Evolutionary conservation across 2,888 invertebrate species (phyloP).

Genomic region (Drosophila neonasuta): DNA sequence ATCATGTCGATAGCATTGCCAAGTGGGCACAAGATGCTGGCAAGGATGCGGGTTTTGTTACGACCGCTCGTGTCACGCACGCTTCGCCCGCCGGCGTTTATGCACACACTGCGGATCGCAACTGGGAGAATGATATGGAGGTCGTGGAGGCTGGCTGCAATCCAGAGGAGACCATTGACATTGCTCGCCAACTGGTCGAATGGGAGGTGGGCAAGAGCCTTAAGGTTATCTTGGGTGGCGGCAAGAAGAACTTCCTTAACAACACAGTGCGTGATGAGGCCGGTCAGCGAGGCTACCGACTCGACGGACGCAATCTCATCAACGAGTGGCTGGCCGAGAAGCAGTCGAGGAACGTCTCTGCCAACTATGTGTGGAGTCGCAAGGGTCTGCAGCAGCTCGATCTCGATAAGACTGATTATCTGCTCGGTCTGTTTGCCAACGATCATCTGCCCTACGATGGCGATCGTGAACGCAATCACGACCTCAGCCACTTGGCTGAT

Average conservation of each 20-base stretch:
- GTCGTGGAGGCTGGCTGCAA: slow-evolving; percentile 82
- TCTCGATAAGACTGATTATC: slow-evolving; percentile 83
- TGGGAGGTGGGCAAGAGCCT: slow-evolving; percentile 87
- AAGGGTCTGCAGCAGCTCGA: slow-evolving; percentile 80
- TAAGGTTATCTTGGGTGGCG: slow-evolving; percentile 85
- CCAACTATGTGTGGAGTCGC: slow-evolving; percentile 81
- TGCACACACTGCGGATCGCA: slow-evolving; percentile 87
- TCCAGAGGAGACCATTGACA: slow-evolving; percentile 85
- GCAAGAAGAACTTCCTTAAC: slow-evolving; percentile 76
- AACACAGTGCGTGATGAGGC: slow-evolving; percentile 83
- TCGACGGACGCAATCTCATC: slow-evolving; percentile 87
- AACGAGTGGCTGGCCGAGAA: slow-evolving; percentile 85
- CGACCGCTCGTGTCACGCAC: slow-evolving; percentile 90
- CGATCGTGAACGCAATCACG: slow-evolving; percentile 82
- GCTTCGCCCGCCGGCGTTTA: slow-evolving; percentile 90
- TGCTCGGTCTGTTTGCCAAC: slow-evolving; percentile 85
- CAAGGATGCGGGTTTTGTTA: slow-evolving; percentile 87
- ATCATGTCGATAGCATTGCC: slow-evolving; percentile 86
- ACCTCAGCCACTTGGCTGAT: slow-evolving; percentile 82
- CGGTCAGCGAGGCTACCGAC: slow-evolving; percentile 84
- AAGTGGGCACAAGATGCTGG: slow-evolving; percentile 88
- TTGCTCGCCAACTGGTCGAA: slow-evolving; percentile 88
- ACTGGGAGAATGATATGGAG: slow-evolving; percentile 88
- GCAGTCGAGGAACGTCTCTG: slow-evolving; percentile 55
- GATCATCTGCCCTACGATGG: slow-evolving; percentile 85